A percentile compares a stretch with the other conserved stretches of the same genome.
Conservation (phyloP, 1,140 invertebrate genomes). For the Babylonia areolata region DNA sequence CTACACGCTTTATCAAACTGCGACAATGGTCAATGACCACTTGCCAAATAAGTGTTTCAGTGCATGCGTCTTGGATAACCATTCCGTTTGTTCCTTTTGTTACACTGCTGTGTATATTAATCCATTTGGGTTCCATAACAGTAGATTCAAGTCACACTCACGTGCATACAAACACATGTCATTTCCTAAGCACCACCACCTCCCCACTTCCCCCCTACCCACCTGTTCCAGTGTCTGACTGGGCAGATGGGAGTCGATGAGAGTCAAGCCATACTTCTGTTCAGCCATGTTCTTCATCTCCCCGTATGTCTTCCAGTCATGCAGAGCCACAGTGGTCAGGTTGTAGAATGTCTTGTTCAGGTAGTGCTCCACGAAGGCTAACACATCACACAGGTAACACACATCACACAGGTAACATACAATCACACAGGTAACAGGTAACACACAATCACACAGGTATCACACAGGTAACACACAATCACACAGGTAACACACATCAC, state of each 20-base stretch:
- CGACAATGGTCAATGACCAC: too few species aligned
- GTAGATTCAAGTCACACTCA: neutral
- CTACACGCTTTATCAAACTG: too few species aligned
- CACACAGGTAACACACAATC: too few species aligned
- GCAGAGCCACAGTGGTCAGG: constrained; percentile 95
- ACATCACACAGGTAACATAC: too few species aligned
- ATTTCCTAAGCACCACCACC: constrained; percentile 89
- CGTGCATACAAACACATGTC: constrained; percentile 85
- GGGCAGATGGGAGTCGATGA: constrained; percentile 93
- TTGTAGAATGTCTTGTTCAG: constrained; percentile 98
- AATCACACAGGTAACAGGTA: neutral
- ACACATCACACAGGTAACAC: constrained; percentile 23
- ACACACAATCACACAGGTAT: too few species aligned
- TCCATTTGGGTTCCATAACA: too few species aligned
- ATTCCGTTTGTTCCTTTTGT: too few species aligned
- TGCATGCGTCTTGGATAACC: too few species aligned
- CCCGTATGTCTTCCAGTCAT: constrained; percentile 98
- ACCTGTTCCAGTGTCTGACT: constrained; percentile 96
- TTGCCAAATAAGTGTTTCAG: too few species aligned
- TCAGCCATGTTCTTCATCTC: constrained; percentile 96
- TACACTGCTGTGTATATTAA: too few species aligned
- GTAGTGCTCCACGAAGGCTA: constrained; percentile 90
- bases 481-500: too few species aligned
- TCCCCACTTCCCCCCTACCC: constrained; percentile 3
- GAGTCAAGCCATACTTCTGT: constrained; percentile 88